Conservation (phyloP, 2,888 invertebrate genomes). For the Drosophila demipolita region DNA sequence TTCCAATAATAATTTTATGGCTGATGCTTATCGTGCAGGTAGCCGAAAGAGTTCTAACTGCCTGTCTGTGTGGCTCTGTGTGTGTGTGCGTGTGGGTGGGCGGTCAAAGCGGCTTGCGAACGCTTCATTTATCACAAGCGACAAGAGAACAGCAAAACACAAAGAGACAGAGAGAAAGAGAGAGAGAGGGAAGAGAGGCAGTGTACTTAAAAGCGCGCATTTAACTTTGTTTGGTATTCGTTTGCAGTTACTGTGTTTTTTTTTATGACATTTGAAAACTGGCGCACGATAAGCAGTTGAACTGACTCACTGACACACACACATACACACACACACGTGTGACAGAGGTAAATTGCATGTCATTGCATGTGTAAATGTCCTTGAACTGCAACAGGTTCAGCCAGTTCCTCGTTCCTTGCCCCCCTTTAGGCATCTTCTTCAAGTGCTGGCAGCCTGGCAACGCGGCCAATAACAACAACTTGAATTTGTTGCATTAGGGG, state of each 20-base stretch:
- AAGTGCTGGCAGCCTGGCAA: conserved; percentile 26
- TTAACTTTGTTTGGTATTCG: conserved; percentile 28
- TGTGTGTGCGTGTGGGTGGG: conserved; percentile 8
- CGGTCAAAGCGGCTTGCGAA: not conserved
- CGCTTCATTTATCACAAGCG: not conserved
- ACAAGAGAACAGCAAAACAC: conserved; percentile 1
- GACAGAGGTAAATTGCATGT: conserved; percentile 26
- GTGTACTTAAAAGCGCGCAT: conserved; percentile 30
- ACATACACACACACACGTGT: not conserved
- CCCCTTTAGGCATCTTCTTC: not conserved
- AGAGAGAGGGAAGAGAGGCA: conserved; percentile 3
- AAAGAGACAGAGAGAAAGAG: not conserved
- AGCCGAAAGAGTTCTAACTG: conserved; percentile 8
- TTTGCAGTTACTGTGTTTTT: conserved; percentile 9
- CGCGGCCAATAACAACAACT: conserved; percentile 20
- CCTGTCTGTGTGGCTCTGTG: not conserved
- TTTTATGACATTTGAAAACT: conserved; percentile 45
- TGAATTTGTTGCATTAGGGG: not conserved
- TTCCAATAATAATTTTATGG: conserved; percentile 36
- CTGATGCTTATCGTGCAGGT: conserved; percentile 41
- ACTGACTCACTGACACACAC: conserved; percentile 38
- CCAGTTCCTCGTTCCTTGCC: no score
- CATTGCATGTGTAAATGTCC: conserved; percentile 35
- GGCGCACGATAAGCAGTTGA: conserved; percentile 38
- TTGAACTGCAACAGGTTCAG: conserved; percentile 56